Percentiles rank a stretch among this genome's conserved stretches.
These are phyloP conservation scores for Belonocnema kinseyi DNA, from an alignment of 1,140 invertebrate species.

Conservation along the genomic window DNA sequence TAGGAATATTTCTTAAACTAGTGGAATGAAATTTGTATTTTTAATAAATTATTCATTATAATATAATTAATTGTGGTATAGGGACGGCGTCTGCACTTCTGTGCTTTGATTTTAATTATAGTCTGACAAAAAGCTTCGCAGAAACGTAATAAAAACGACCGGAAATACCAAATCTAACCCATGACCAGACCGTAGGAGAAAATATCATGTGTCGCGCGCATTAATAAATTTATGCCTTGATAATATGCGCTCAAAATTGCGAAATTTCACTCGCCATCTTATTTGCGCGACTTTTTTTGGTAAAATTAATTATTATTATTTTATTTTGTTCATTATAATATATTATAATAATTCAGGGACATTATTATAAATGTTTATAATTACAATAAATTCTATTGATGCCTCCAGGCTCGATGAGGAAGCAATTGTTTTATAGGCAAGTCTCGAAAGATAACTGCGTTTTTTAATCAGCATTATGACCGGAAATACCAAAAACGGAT, in stretches of 20 bases:
- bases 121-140: conserved; percentile 32
- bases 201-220: conserved; percentile 5
- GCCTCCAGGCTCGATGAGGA: too few relatives aligned
- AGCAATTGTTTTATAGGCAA: conserved; percentile 8
- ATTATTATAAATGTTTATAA: too few relatives aligned
- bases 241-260: conserved; percentile 11
- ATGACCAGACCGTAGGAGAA: neutral
- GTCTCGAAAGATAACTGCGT: conserved; percentile 22
- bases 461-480: conserved; percentile 19
- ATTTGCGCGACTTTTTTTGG: neutral
- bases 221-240: conserved; percentile 32
- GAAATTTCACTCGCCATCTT: neutral
- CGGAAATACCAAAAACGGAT: conserved; percentile 62
- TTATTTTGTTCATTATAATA: too few relatives aligned
- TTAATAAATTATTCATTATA: too few relatives aligned
- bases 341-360: too few relatives aligned
- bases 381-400: too few relatives aligned
- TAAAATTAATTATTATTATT: too few relatives aligned
- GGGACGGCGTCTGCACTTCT: neutral
- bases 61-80: too few relatives aligned
- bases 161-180: conserved; percentile 28
- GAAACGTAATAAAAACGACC: conserved; percentile 34
- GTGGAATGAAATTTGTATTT: too few relatives aligned
- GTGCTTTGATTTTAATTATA: conserved; percentile 34
- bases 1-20: too few relatives aligned